Conservation (phyloP, 2,888 invertebrate genomes). For the Sepioteuthis lessoniana region DNA sequence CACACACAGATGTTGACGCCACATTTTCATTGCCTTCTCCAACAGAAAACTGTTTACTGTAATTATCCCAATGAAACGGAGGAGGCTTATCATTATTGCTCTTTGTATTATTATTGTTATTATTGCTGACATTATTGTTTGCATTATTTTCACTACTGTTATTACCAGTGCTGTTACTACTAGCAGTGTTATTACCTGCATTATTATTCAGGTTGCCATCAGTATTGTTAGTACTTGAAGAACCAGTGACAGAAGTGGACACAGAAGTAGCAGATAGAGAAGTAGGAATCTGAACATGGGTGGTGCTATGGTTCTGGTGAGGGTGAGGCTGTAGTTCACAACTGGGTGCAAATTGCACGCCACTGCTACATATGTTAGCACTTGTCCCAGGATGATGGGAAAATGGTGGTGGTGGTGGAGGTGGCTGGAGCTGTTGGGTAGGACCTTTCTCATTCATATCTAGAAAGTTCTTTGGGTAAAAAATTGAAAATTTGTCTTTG, state of each 20-base stretch:
- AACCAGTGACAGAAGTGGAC: neutral
- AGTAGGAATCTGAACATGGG: neutral
- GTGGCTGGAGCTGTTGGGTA: neutral
- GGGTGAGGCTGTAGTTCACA: conserved; percentile 37
- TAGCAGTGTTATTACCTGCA: too few relatives aligned
- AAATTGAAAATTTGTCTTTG: neutral
- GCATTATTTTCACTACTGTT: conserved; percentile 33
- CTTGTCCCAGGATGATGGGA: conserved; percentile 5
- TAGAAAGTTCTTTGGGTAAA: neutral
- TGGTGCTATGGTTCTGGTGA: neutral
- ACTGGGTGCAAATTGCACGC: neutral
- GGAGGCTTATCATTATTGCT: neutral
- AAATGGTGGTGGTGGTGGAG: neutral
- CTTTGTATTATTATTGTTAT: neutral
- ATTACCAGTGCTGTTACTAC: too few relatives aligned
- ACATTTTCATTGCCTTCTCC: neutral
- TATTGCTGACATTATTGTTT: neutral
- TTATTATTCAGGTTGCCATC: neutral
- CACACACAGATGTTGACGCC: neutral
- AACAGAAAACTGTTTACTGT: neutral
- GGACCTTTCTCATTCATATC: conserved; percentile 40
- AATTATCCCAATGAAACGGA: neutral
- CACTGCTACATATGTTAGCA: conserved; percentile 6
- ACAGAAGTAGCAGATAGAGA: neutral
- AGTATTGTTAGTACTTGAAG: neutral